Evolutionary conservation across 2,888 invertebrate species (phyloP).

Genomic region (Lumbricus terrestris): DNA sequence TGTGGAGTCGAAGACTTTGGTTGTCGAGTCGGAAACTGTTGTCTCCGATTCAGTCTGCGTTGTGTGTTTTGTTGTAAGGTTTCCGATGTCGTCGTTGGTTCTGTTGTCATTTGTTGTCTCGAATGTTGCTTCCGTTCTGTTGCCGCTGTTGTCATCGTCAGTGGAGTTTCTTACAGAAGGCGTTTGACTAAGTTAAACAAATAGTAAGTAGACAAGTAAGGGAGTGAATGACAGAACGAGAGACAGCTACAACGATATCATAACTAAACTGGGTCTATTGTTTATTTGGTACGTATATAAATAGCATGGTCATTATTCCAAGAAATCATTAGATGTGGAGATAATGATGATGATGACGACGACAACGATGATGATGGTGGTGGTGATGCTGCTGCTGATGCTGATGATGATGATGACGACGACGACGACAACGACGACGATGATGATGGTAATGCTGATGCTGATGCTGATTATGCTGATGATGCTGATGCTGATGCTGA

Average conservation of each 20-base stretch:
- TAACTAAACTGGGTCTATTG: neutral
- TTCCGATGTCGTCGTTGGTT: neutral
- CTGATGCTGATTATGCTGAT: too few relatives aligned
- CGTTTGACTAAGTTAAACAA: neutral
- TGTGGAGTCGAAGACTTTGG: neutral
- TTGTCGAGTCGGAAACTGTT: neutral
- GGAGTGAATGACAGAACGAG: neutral
- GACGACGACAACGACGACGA: too few relatives aligned
- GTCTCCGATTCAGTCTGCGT: neutral
- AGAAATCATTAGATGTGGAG: neutral
- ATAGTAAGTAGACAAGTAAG: neutral
- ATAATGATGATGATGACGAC: neutral
- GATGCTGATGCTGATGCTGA: neutral
- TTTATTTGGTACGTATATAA: neutral
- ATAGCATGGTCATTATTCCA: neutral
- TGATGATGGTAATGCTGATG: too few relatives aligned
- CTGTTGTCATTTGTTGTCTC: neutral
- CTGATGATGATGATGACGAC: conserved; percentile 8
- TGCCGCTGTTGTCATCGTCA: neutral
- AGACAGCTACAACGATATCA: neutral
- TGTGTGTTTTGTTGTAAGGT: neutral
- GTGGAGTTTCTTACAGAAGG: neutral
- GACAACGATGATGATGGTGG: neutral
- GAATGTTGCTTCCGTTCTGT: neutral
- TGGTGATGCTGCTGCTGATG: conserved; percentile 3